These are phyloP conservation scores for Corydoras maculifer DNA, from an alignment of 2,113 vertebrate genomes.

Conservation along the genomic window DNA sequence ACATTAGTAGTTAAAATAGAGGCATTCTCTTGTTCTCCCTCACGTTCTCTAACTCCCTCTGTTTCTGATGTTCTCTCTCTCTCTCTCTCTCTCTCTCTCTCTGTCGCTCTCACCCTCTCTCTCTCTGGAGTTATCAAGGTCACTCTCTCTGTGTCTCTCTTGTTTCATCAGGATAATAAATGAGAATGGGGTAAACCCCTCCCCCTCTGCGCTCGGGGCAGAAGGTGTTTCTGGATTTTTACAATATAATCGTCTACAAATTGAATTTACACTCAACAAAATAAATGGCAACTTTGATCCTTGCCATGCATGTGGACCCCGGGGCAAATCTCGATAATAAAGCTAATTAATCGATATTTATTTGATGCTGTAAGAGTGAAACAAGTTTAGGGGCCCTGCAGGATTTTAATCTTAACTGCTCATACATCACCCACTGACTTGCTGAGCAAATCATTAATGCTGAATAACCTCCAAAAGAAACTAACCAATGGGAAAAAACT, in stretches of 20 bases:
- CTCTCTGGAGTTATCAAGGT: conserved; percentile 28
- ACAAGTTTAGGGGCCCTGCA: conserved; percentile 20
- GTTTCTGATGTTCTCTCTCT: conserved; percentile 1
- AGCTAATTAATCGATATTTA: conserved; percentile 66
- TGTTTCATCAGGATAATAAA: conserved; percentile 43
- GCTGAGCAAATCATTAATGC: too few relatives aligned
- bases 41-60: not conserved
- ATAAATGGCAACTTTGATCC: conserved; percentile 61
- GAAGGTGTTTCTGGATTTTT: conserved; percentile 65
- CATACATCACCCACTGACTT: conserved; percentile 44
- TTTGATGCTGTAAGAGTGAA: conserved; percentile 46
- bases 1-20: not conserved
- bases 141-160: conserved; percentile 29
- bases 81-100: not conserved
- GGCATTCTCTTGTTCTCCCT: not conserved
- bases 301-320: conserved; percentile 63
- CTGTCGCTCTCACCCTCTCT: too few relatives aligned
- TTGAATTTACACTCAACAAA: conserved; percentile 74
- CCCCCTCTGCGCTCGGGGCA: conserved; percentile 59
- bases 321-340: conserved; percentile 62
- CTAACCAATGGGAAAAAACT: too few relatives aligned
- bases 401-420: conserved; percentile 8
- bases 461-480: too few relatives aligned
- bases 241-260: conserved; percentile 58
- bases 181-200: conserved; percentile 44